Evolutionary conservation across 2,888 invertebrate genomes (phyloP).

Genomic region (Mesochorus sp.): DNA sequence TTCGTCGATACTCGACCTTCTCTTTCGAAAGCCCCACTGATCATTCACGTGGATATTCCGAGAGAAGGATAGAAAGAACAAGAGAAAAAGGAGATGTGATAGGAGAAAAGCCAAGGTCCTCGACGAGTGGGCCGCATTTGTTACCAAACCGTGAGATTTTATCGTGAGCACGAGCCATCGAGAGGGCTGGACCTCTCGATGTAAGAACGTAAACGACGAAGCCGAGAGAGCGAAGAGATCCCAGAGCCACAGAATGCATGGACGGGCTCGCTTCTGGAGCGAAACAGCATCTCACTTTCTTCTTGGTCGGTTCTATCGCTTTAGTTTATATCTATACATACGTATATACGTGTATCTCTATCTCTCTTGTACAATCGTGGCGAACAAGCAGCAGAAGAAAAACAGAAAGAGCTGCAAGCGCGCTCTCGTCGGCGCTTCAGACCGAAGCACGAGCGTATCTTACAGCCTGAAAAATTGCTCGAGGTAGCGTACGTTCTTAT

Average conservation of each 20-base stretch:
- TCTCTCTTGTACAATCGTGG: background rate
- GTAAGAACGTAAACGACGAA: conserved; percentile 37
- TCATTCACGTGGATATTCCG: conserved; percentile 36
- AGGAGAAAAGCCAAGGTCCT: conserved; percentile 1
- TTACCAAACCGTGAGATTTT: conserved; percentile 53
- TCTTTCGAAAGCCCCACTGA: conserved; percentile 31
- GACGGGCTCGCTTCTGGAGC: conserved; percentile 9
- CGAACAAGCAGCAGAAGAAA: background rate
- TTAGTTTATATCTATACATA: background rate
- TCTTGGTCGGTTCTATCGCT: background rate
- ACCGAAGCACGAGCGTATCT: conserved; percentile 46
- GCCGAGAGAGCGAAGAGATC: conserved; percentile 13
- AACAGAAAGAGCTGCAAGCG: conserved; percentile 19
- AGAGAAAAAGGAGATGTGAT: background rate
- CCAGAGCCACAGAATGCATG: conserved; percentile 12
- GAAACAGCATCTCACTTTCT: conserved; percentile 28
- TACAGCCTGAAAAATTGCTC: conserved; percentile 57
- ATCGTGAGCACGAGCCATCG: conserved; percentile 56
- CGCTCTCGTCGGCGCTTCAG: conserved; percentile 25
- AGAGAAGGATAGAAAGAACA: background rate
- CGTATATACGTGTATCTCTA: background rate
- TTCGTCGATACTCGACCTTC: conserved; percentile 31
- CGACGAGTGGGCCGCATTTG: conserved; percentile 51
- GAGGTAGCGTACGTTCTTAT: conserved; percentile 50
- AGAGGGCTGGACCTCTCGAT: conserved; percentile 26